A percentile compares a stretch with the other conserved stretches of the same genome.
phyloP scores from a whole-genome alignment of 2,113 vertebrate genomes.

The Halcyon senegalensis region DNA sequence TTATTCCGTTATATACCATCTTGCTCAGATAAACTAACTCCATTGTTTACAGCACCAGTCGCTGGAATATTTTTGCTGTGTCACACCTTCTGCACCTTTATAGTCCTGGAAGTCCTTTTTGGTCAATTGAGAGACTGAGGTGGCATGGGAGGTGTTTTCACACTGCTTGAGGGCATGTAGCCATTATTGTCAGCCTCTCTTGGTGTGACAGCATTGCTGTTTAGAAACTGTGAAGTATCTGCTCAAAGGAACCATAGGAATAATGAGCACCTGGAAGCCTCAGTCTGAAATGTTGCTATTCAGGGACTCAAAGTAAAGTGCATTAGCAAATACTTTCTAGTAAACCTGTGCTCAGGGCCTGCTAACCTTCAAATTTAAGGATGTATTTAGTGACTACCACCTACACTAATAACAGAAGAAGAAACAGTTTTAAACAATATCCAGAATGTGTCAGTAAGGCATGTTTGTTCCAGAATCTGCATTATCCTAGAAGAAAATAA shows the following conservation, averaged over 20 bases:
- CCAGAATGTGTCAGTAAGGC: not conserved
- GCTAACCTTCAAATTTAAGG: not conserved
- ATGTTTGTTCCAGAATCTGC: not conserved
- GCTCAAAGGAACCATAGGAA: not conserved
- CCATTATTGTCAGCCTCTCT: not conserved
- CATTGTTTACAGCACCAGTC: not conserved
- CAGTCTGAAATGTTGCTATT: not conserved
- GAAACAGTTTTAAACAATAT: not conserved
- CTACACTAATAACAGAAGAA: not conserved
- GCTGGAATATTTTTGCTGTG: not conserved
- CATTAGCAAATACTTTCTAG: not conserved
- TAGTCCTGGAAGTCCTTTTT: not conserved
- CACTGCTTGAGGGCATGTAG: fast-evolving
- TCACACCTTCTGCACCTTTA: not conserved
- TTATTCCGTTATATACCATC: not conserved
- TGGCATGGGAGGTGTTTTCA: not conserved
- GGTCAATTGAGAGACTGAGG: not conserved
- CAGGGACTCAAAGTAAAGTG: not conserved
- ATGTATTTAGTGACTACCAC: not conserved
- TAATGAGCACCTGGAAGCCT: not conserved
- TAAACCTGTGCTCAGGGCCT: not conserved
- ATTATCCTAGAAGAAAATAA: not conserved
- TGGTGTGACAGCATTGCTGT: not conserved
- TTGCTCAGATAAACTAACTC: not conserved
- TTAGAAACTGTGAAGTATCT: not conserved